Evolutionary conservation across 1,140 invertebrate species (phyloP).

Genomic region (Parapsyche elsis): DNA sequence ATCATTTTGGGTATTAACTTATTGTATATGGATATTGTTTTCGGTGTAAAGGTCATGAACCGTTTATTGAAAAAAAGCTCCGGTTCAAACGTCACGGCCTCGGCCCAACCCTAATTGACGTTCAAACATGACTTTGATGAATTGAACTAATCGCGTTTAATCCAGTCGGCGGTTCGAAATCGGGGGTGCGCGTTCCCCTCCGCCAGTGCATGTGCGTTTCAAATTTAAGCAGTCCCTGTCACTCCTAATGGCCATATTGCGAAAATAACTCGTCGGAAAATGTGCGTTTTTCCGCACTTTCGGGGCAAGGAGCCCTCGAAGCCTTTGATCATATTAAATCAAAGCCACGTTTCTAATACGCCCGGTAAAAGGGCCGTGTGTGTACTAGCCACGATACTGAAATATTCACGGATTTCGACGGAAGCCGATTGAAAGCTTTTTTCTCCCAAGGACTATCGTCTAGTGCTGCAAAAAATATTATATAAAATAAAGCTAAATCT

Average conservation of each 20-base stretch:
- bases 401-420: conserved; percentile 27
- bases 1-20: too few species aligned
- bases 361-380: conserved; percentile 24
- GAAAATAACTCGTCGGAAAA: conserved; percentile 34
- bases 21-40: too few species aligned
- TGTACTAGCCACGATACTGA: not conserved
- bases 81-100: conserved; percentile 31
- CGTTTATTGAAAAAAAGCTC: not conserved
- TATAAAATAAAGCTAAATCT: too few species aligned
- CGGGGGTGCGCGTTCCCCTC: not conserved
- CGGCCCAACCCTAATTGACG: conserved; percentile 51
- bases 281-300: conserved; percentile 29
- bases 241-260: conserved; percentile 38
- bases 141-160: conserved; percentile 55
- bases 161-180: conserved; percentile 28
- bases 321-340: conserved; percentile 56
- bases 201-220: conserved; percentile 5
- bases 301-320: not conserved
- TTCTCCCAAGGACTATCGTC: too few species aligned
- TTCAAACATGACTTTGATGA: conserved; percentile 54
- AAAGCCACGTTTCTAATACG: conserved; percentile 50
- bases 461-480: too few species aligned
- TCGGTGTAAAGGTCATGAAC: not conserved
- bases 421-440: conserved; percentile 17
- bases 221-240: conserved; percentile 41